Evolutionary conservation across 2,888 invertebrate genomes (phyloP).

Genomic region (Tridacna crocea): DNA sequence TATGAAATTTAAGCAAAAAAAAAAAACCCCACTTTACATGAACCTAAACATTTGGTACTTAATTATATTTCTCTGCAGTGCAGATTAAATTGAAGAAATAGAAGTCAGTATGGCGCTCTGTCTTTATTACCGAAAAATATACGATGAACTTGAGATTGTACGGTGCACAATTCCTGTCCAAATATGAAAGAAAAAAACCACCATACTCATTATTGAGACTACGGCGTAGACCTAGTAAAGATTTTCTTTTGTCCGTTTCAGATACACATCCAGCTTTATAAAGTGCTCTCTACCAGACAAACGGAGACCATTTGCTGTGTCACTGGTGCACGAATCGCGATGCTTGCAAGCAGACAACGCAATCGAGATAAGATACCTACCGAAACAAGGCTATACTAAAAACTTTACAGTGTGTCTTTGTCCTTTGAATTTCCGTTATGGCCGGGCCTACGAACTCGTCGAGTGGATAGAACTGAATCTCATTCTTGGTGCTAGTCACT

Average conservation of each 20-base stretch:
- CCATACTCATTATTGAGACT: too few species aligned
- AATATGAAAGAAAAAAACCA: too few species aligned
- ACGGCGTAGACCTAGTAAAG: too few species aligned
- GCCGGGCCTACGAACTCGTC: slow-evolving; percentile 73
- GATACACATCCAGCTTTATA: slow-evolving; percentile 1
- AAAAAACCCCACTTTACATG: too few species aligned
- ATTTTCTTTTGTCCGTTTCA: background rate
- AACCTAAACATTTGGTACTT: too few species aligned
- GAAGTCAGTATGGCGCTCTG: too few species aligned
- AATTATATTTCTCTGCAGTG: too few species aligned
- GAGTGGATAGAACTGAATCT: slow-evolving; percentile 80
- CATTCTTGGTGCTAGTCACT: slow-evolving; percentile 77
- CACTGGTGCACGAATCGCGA: background rate
- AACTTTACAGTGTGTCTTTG: slow-evolving; percentile 71
- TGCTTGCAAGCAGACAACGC: background rate
- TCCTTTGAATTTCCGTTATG: slow-evolving; percentile 69
- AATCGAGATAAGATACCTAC: background rate
- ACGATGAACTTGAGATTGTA: too few species aligned
- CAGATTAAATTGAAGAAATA: too few species aligned
- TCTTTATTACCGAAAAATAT: too few species aligned
- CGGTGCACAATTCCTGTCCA: too few species aligned
- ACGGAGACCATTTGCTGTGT: slow-evolving; percentile 6
- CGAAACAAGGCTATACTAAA: slow-evolving; percentile 4
- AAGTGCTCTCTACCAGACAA: slow-evolving; percentile 4
- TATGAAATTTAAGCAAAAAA: too few species aligned